Evolutionary conservation across 2,888 invertebrate genomes (phyloP).

Genomic region (Leucania comma): DNA sequence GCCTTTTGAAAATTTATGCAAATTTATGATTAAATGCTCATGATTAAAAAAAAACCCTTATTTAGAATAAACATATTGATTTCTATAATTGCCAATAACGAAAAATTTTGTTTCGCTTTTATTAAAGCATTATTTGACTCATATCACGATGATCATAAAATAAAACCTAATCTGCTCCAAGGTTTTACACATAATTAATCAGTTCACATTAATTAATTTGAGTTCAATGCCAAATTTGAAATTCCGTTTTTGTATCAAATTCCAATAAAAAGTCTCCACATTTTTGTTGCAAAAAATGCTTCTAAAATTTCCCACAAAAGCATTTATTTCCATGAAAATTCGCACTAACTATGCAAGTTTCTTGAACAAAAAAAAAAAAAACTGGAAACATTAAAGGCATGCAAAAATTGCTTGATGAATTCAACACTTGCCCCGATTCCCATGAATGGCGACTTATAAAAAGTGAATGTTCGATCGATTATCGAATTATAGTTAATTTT

Average conservation of each 20-base stretch:
- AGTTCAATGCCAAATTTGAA: background rate
- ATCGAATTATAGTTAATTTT: constrained; percentile 46
- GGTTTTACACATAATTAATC: no score
- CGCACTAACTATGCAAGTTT: constrained; percentile 17
- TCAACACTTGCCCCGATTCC: constrained; percentile 65
- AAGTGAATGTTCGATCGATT: constrained; percentile 56
- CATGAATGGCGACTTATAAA: constrained; percentile 58
- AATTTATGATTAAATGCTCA: no score
- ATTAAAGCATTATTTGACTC: background rate
- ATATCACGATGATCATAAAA: background rate
- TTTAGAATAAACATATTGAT: no score
- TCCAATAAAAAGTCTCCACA: background rate
- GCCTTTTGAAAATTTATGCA: no score
- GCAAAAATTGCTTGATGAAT: constrained; percentile 53
- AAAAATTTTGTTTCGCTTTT: no score
- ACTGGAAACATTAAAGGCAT: constrained; percentile 38
- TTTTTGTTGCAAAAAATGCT: background rate
- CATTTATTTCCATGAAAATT: constrained; percentile 33
- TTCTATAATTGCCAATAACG: no score
- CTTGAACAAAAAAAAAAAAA: constrained; percentile 35
- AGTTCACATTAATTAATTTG: no score
- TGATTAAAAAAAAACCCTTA: no score
- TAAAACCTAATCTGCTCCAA: background rate
- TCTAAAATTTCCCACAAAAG: background rate
- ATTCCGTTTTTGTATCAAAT: background rate